Conservation (phyloP, 2,113 vertebrate species). For the Sclerurus mexicanus region DNA sequence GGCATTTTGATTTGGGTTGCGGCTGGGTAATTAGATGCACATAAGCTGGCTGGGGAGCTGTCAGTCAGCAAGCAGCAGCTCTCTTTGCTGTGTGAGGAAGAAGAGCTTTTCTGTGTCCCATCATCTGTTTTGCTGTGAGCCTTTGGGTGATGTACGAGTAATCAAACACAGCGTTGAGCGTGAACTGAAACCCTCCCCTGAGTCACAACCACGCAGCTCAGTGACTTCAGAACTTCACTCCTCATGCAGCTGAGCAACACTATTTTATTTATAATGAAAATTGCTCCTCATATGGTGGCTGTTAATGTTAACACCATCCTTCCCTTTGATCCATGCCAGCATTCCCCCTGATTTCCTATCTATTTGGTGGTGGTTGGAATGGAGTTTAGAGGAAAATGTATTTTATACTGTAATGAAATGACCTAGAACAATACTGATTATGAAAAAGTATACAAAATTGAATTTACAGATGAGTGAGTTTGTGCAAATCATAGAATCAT, state of each 20-base stretch:
- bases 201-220: background rate
- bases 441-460: background rate
- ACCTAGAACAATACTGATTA: background rate
- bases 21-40: conserved; percentile 65
- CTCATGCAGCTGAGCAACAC: background rate
- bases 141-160: background rate
- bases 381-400: background rate
- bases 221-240: background rate
- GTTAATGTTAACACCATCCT: background rate
- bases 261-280: background rate
- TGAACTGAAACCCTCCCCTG: background rate
- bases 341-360: background rate
- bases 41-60: conserved; percentile 46
- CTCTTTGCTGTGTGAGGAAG: background rate
- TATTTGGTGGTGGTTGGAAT: background rate
- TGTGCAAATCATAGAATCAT: background rate
- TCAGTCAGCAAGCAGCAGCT: conserved; percentile 20
- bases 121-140: conserved; percentile 5
- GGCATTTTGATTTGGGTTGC: conserved; percentile 65
- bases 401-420: background rate
- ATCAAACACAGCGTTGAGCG: background rate
- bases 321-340: background rate
- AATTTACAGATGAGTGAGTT: background rate
- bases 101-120: background rate
- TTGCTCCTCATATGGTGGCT: background rate